Evolutionary conservation across 2,888 invertebrate genomes (phyloP).

Genomic region (Pollenia amentaria): DNA sequence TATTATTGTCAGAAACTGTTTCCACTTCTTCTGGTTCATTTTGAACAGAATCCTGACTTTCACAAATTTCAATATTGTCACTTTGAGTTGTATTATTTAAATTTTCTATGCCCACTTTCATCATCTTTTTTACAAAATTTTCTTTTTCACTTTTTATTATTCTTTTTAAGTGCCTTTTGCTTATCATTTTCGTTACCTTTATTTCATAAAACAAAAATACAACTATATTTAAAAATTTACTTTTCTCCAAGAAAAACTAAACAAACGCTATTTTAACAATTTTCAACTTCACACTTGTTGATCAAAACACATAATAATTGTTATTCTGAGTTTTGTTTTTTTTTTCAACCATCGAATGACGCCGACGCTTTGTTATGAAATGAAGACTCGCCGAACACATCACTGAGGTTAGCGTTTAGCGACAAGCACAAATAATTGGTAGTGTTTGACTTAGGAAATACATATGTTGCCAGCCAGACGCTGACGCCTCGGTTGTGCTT

Average conservation of each 20-base stretch:
- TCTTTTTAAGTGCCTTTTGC: slow-evolving; percentile 28
- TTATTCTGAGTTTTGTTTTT: slow-evolving; percentile 31
- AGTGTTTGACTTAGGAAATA: too few species aligned
- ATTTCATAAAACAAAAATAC: slow-evolving; percentile 32
- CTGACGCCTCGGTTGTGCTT: too few species aligned
- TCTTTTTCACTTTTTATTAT: slow-evolving; percentile 33
- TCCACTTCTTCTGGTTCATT: slow-evolving; percentile 39
- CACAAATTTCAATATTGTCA: slow-evolving; percentile 19
- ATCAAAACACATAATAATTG: slow-evolving; percentile 40
- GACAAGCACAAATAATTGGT: too few species aligned
- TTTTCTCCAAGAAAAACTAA: slow-evolving; percentile 27
- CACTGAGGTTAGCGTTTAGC: too few species aligned
- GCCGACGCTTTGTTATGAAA: slow-evolving; percentile 23
- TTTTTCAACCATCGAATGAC: too few species aligned
- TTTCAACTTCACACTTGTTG: slow-evolving; percentile 39
- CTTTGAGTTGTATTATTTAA: slow-evolving; percentile 4
- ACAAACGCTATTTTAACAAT: slow-evolving; percentile 15
- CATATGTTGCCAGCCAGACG: too few species aligned
- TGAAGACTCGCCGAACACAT: too few species aligned
- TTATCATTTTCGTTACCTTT: slow-evolving; percentile 35
- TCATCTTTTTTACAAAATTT: slow-evolving; percentile 27
- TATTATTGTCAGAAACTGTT: slow-evolving; percentile 36
- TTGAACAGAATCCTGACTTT: slow-evolving; percentile 36
- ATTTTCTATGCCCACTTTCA: slow-evolving; percentile 22
- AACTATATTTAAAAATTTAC: slow-evolving; percentile 2